Base-by-base conservation (phyloP, 2,113 vertebrate species). In the Azemiops feae region DNA sequence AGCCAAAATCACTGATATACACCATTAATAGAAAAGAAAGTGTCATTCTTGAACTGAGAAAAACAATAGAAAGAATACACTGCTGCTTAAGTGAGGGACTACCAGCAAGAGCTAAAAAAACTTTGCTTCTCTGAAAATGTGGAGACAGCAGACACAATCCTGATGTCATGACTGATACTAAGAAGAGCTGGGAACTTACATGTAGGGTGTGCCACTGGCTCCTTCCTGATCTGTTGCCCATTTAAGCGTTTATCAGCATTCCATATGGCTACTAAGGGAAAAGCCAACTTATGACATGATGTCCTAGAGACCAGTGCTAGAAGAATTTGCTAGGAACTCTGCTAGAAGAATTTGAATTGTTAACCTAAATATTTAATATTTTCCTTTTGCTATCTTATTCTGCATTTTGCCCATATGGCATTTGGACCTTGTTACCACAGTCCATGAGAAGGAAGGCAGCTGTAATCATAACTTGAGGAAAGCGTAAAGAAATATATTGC, bases 181-280 rank as follows among this genome's bases (percentile, higher is more conserved):
- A 89, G 39, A n/a, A 25, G 34, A 43, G 20, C 23, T 69, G 39
- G 47, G 39, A 7, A 45, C 34, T 93, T 93, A 93, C 64, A 92
- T 47, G 4, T 55, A 86, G 69, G 69, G 43, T 90, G 50, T 74
- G 53, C 7, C 74, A 60, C 8, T 86, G 58, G 88, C 88, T 89
- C 43, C 54, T 93, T 93, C 92, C 88, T 93, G 30, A 90, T 25
- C 43, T 23, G 20, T 86, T 90, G 43, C 50, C 89, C 47, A 11
- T 4, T 85, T 69, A 53, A 52, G 27, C 52, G 54, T 47, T 93
- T 90, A 93, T 86, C 43, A 39, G 30, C 88, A 52, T 86, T 86
- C 12, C 43, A 55, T 58, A 85, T n/a, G n/a, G 45, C 69, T 85
- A 20, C 16, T 30, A 60, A n/a, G 88, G 88, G 50, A 93, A 81